phyloP scores from a whole-genome alignment of 2,888 invertebrate genomes.

The Leptura quadrifasciata region DNA sequence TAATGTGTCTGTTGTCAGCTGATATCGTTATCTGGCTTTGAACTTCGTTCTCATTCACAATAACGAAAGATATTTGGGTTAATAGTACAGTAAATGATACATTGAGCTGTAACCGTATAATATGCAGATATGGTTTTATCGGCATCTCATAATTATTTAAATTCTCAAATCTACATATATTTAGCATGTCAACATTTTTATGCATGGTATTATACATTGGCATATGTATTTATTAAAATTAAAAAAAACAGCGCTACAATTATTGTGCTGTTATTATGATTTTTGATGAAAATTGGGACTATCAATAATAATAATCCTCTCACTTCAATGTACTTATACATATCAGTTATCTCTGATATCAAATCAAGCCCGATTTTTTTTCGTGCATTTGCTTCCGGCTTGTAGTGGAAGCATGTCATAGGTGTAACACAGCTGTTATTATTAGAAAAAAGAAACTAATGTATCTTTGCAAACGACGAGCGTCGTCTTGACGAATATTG shows the following conservation, averaged over 20 bases:
- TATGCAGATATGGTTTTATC: conserved; percentile 22
- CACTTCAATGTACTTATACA: too few species aligned
- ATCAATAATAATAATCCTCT: too few species aligned
- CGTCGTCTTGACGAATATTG: too few species aligned
- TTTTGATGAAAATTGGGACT: background rate
- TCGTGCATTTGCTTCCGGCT: too few species aligned
- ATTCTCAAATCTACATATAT: background rate
- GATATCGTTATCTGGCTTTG: conserved; percentile 42
- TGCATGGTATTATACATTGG: background rate
- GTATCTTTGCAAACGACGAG: too few species aligned
- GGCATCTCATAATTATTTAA: conserved; percentile 5
- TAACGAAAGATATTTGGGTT: conserved; percentile 28
- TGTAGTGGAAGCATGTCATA: too few species aligned
- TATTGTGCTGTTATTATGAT: background rate
- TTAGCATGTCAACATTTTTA: background rate
- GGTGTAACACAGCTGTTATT: too few species aligned
- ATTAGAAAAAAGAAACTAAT: too few species aligned
- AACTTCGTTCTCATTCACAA: conserved; percentile 37
- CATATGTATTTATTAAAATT: background rate
- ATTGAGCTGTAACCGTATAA: conserved; percentile 2
- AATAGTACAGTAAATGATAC: conserved; percentile 26
- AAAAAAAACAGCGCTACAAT: background rate
- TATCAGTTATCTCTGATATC: too few species aligned
- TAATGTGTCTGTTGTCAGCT: conserved; percentile 11
- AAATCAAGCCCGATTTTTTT: too few species aligned